Base-by-base conservation (phyloP, 1,140 invertebrate species). In the Cardiocondyla obscurior region DNA sequence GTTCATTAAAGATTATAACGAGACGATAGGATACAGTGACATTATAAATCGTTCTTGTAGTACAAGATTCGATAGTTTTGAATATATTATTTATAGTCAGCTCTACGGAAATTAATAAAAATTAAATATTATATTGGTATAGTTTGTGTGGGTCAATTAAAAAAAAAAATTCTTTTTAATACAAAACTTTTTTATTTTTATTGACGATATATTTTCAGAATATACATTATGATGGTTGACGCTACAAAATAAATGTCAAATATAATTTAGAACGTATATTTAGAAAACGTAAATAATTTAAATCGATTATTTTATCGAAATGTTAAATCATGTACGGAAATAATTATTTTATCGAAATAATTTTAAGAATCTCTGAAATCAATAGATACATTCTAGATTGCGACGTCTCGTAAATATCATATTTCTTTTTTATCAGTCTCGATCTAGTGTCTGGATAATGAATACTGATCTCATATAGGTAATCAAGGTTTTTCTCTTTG, bases 131-230 rank as follows among this genome's bases (percentile, higher is more conserved):
- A 3, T 49, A 53, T 72, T 25, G 49, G 33, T 53, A 14, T 30
- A 22, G n/a, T 51, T 33, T 51, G 12, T 28, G 4, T 12, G 10
- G 22, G 14, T 46, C 30, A 36, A 70, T 22, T n/a, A n/a, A n/a
- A n/a, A n/a, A n/a, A n/a, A n/a, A n/a, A n/a, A n/a, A n/a, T n/a
- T n/a, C 4, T 30, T 67, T 67, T 67, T 14, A 46, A 28, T 30
- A 62, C 12, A 64, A 39, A 39, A n/a, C n/a, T n/a, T 33, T 46
- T 69, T 69, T 30, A 33, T 33, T 70, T 53, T 1, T 69, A 49
- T 51, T 25, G 3, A 3, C 3, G 0, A 60, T 33, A 60, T 19
- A 36, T 60, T 60, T 60, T 60, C 8, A 19, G 1, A 33, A 10
- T n/a, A 30, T 30, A 57, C 12, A 14, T 28, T 25, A 33, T 8